These are phyloP conservation scores for Parnassius smintheus DNA, from an alignment of 2,888 invertebrate genomes.

Conservation along the genomic window DNA sequence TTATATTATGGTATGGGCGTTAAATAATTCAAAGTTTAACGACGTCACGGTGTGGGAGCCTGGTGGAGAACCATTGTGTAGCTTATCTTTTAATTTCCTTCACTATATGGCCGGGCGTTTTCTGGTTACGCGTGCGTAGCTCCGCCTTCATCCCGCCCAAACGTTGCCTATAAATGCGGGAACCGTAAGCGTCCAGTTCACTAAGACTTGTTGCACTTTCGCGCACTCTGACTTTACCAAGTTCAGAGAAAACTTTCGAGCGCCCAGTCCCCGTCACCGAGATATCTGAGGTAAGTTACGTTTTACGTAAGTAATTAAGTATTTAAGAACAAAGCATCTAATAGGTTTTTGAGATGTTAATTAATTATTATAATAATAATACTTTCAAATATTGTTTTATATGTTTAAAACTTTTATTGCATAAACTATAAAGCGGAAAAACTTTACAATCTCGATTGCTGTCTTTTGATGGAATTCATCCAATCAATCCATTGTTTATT, in stretches of 20 bases:
- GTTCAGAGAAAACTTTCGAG: conserved; percentile 33
- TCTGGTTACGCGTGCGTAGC: conserved; percentile 65
- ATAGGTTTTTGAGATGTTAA: too few relatives aligned
- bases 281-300: conserved; percentile 18
- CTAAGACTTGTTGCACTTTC: conserved; percentile 64
- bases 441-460: too few relatives aligned
- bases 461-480: too few relatives aligned
- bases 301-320: not conserved
- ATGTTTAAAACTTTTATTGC: too few relatives aligned
- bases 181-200: conserved; percentile 39
- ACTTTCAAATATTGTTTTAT: too few relatives aligned
- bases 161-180: conserved; percentile 61
- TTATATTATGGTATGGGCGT: conserved; percentile 9
- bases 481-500: too few relatives aligned
- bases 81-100: conserved; percentile 35
- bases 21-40: conserved; percentile 15
- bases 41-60: conserved; percentile 12
- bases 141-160: conserved; percentile 67
- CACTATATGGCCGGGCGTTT: conserved; percentile 25
- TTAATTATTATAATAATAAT: too few relatives aligned
- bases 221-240: conserved; percentile 38
- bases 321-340: too few relatives aligned
- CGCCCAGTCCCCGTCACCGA: conserved; percentile 16
- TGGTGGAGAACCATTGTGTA: conserved; percentile 5
- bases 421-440: too few relatives aligned